Conservation (phyloP, 1,140 invertebrate genomes). For the Rhagoletis pomonella region DNA sequence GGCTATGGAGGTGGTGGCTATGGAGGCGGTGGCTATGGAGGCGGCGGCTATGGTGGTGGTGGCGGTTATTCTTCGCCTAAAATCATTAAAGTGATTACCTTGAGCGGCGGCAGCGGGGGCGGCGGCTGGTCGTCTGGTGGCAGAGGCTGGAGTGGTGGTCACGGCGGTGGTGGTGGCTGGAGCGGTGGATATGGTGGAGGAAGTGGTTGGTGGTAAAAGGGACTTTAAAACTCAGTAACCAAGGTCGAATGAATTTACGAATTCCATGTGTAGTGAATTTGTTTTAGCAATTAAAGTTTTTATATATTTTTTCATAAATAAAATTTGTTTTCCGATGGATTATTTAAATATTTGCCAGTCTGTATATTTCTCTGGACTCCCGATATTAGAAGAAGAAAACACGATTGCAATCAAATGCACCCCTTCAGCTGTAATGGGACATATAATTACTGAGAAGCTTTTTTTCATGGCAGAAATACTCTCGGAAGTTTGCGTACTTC, state of each 20-base stretch:
- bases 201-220: slow-evolving; percentile 60
- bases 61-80: slow-evolving; percentile 37
- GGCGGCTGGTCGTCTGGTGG: no score
- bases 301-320: slow-evolving; percentile 8
- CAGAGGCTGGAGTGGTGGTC: slow-evolving; percentile 60
- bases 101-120: slow-evolving; percentile 54
- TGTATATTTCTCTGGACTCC: no score
- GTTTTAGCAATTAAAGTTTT: slow-evolving; percentile 5
- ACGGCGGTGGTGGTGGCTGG: slow-evolving; percentile 57
- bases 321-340: not conserved
- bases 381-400: no score
- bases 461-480: no score
- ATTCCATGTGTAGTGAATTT: slow-evolving; percentile 34
- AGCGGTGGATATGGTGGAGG: slow-evolving; percentile 53
- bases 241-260: not conserved
- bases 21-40: slow-evolving; percentile 56
- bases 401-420: no score
- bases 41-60: slow-evolving; percentile 26
- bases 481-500: no score
- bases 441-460: no score
- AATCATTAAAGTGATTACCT: slow-evolving; percentile 51
- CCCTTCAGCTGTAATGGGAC: no score
- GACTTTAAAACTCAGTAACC: not conserved
- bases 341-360: no score
- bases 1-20: slow-evolving; percentile 55